Conservation (phyloP, 1,140 invertebrate species). For the Araneus ventricosus region DNA sequence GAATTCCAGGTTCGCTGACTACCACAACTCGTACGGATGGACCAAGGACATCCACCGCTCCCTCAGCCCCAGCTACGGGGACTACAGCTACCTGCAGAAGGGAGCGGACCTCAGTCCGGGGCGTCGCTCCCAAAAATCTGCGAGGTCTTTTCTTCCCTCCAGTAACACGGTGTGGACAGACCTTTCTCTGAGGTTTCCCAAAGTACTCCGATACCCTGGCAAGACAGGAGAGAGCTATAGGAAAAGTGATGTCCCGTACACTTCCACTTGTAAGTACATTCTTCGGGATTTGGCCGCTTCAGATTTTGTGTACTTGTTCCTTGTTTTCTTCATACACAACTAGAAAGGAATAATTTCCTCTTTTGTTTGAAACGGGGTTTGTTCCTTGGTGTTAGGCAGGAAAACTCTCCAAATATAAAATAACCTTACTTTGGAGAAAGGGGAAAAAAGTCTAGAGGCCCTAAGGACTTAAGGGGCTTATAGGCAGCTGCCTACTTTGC, state of each 20-base stretch:
- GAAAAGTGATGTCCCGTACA: neutral
- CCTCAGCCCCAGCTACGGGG: neutral
- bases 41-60: neutral
- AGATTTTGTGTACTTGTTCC: neutral
- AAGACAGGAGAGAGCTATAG: neutral
- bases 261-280: neutral
- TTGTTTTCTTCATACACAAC: neutral
- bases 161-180: constrained; percentile 35
- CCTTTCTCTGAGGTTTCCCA: neutral
- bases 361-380: no score
- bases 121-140: neutral
- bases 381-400: no score
- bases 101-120: neutral
- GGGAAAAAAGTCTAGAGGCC: no score
- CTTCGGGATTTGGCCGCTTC: neutral
- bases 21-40: neutral
- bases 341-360: no score
- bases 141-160: neutral
- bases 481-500: no score
- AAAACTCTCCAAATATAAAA: no score
- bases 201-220: neutral
- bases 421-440: no score
- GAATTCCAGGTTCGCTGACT: neutral
- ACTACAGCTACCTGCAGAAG: constrained; percentile 1
- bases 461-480: no score